These are phyloP conservation scores for Tethya wilhelma DNA, from an alignment of 37 sponge, comb jelly and placozoan genomes.

Conservation along the genomic window DNA sequence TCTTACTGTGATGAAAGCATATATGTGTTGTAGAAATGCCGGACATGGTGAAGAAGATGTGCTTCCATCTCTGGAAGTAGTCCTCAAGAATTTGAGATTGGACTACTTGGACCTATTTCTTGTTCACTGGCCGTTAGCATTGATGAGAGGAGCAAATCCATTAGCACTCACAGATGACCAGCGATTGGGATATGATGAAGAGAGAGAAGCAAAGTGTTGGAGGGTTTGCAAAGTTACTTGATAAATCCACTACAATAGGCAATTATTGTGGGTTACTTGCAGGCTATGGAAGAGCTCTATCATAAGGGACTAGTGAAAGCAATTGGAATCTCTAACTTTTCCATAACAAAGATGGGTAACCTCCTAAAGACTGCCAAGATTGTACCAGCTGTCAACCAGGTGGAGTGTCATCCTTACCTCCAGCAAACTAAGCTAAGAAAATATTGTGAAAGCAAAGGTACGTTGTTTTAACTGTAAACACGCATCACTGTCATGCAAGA, in stretches of 20 bases:
- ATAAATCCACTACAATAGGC: no score
- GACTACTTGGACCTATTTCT: slow-evolving; percentile 91
- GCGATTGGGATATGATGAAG: slow-evolving; percentile 41
- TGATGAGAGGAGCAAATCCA: slow-evolving; percentile 17
- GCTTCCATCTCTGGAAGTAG: slow-evolving; percentile 42
- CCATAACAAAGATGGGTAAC: slow-evolving; percentile 77
- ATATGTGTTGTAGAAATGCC: slow-evolving; percentile 29
- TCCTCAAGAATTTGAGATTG: slow-evolving; percentile 78
- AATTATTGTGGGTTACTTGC: no score
- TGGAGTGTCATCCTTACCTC: slow-evolving; percentile 86
- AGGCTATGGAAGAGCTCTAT: slow-evolving; percentile 76
- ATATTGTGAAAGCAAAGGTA: slow-evolving; percentile 80
- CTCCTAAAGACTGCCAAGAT: slow-evolving; percentile 82
- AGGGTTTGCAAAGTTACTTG: no score
- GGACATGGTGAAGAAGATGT: slow-evolving; percentile 56
- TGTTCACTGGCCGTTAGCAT: slow-evolving; percentile 67
- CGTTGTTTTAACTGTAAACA: background rate
- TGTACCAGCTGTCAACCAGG: slow-evolving; percentile 92
- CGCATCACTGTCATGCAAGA: no score
- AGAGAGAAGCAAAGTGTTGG: slow-evolving; percentile 48
- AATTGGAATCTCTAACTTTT: slow-evolving; percentile 90
- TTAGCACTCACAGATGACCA: slow-evolving; percentile 37
- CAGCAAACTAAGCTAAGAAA: slow-evolving; percentile 84
- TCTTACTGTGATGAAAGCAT: background rate
- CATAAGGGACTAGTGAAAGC: slow-evolving; percentile 67